Conservation (phyloP, 23 tunicate species). For the Oikopleura vanhoeffeni region DNA sequence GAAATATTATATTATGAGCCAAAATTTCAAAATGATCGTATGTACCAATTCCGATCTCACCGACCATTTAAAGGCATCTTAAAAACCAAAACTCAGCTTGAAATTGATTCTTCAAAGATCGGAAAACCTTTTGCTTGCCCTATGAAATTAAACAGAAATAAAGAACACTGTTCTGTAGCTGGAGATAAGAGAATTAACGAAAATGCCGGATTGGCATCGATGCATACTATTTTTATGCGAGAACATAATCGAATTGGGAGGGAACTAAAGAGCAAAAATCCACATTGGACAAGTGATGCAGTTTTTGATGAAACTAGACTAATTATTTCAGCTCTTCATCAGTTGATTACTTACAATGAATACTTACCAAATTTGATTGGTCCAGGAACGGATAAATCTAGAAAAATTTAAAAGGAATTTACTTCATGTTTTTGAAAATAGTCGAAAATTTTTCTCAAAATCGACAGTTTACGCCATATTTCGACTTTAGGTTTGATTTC, state of each 20-base stretch:
- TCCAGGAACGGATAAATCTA: too few relatives aligned
- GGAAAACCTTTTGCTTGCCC: not conserved
- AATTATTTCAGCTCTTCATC: constrained; percentile 31
- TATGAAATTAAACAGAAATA: not conserved
- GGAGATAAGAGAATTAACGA: constrained; percentile 57
- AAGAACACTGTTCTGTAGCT: not conserved
- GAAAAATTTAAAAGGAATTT: too few relatives aligned
- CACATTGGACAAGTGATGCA: constrained; percentile 31
- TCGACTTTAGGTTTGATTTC: too few relatives aligned
- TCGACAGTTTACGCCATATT: too few relatives aligned
- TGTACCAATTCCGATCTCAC: not conserved
- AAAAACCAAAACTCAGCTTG: not conserved
- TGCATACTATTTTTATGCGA: constrained; percentile 26
- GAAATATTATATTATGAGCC: too few relatives aligned
- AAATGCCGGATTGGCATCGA: constrained; percentile 36
- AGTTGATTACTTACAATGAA: constrained; percentile 39
- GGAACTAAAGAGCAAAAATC: constrained; percentile 25
- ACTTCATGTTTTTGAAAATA: too few relatives aligned
- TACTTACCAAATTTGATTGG: constrained; percentile 53
- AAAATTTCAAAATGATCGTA: not conserved
- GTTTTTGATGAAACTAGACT: constrained; percentile 32
- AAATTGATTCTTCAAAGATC: too few relatives aligned
- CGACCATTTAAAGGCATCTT: too few relatives aligned
- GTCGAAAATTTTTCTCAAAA: too few relatives aligned
- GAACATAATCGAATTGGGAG: constrained; percentile 57